Conservation (phyloP, 2,888 invertebrate genomes). For the Bimastos eiseni region DNA sequence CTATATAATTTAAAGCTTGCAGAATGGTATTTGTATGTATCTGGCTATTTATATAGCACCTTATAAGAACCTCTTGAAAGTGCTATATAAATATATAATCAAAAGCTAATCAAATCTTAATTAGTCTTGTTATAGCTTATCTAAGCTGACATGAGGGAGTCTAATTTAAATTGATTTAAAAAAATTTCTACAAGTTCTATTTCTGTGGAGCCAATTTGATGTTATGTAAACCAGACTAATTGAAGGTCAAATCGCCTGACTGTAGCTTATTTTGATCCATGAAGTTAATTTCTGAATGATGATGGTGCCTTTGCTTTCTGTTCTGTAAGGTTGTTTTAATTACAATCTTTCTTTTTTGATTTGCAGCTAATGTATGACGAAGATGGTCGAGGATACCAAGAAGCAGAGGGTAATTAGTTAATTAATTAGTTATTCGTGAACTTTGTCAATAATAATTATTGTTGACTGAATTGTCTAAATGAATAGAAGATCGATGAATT, state of each 20-base stretch:
- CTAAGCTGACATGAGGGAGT: background rate
- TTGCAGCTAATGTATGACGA: slow-evolving; percentile 33
- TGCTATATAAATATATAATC: too few relatives aligned
- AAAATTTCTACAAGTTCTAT: background rate
- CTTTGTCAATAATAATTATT: too few relatives aligned
- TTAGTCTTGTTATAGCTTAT: background rate
- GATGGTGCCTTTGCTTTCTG: background rate
- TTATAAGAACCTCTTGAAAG: too few relatives aligned
- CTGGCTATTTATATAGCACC: too few relatives aligned
- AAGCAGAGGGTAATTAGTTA: slow-evolving; percentile 32
- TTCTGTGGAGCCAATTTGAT: background rate
- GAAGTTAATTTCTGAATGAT: background rate
- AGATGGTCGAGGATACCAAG: slow-evolving; percentile 33
- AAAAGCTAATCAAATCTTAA: too few relatives aligned
- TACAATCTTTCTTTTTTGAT: background rate
- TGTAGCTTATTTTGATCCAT: background rate
- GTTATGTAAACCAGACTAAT: background rate
- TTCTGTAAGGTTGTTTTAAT: background rate
- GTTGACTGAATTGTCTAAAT: background rate
- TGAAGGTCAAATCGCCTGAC: background rate
- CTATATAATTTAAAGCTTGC: too few relatives aligned
- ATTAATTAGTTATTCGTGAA: slow-evolving; percentile 16
- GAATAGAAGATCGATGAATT: too few relatives aligned
- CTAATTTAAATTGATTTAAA: background rate
- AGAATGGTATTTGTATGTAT: too few relatives aligned